Evolutionary conservation across 2,888 invertebrate species (phyloP), one percentile per base, ranked within the genome.

Genomic region (Saturnia japonica): DNA sequence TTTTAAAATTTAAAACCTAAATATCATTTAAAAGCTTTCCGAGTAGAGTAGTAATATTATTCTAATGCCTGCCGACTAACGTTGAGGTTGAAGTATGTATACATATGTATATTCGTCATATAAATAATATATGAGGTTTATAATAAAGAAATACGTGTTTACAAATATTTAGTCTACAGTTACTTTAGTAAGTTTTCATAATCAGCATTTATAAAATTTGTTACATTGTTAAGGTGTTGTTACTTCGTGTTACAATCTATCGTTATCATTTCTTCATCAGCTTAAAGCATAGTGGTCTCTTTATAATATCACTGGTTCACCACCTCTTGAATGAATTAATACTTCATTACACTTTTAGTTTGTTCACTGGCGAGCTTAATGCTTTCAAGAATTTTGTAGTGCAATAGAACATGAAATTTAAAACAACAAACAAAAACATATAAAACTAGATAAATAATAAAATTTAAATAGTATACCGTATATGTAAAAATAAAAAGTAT

Each of bases 41-140:
- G 9, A 1, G n/a, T 51, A 51, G 0, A 51, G 54, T 11, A 54
- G 12, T 22, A 22, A 4, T 54, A 54, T 54, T 54, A n/a, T n/a
- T 54, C 54, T 54, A 54, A 25, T 25, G 22, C 1, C 22, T n/a
- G n/a, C n/a, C n/a, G n/a, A n/a, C n/a, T n/a, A n/a, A 9, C 0
- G 22, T 11, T 54, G 8, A 60, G 4, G 11, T 60, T 60, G 28
- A 14, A 60, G 28, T 60, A 60, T 60, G 25, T 14, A 60, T 14
- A 22, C 25, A 6, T 25, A 22, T 22, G 22, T 22, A 12, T 57
- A 25, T 25, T 7, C 2, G 12, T 25, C 1, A 57, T 9, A 9
- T 57, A 1, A 57, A 60, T 6, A 22, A 74, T 71, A 72, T 74
- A 72, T 69, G 66, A 74, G 6, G 40, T 73, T 74, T 76, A 76